A percentile compares a stretch with the other conserved stretches of the same genome.
Evolutionary conservation across 1,140 invertebrate species (phyloP).

Genomic region (Cydia splendana): DNA sequence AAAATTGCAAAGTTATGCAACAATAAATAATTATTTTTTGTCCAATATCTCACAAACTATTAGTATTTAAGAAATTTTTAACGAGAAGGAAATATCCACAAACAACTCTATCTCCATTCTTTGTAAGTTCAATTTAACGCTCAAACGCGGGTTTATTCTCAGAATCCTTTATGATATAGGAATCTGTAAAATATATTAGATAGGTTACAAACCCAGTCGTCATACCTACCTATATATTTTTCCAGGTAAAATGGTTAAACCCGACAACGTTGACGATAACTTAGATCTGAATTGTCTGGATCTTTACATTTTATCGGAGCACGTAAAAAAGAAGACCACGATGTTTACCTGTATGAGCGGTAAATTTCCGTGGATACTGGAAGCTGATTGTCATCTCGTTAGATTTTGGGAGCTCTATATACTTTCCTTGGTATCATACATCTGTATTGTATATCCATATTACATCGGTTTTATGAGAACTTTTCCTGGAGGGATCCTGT

Average conservation of each 20-base stretch:
- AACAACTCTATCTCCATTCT: no score
- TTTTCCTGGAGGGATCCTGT: slow-evolving; percentile 57
- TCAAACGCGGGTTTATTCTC: no score
- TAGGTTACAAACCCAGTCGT: background rate
- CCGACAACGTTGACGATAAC: slow-evolving; percentile 52
- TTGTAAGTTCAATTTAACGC: no score
- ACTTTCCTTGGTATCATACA: slow-evolving; percentile 59
- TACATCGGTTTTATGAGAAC: slow-evolving; percentile 62
- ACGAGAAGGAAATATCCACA: no score
- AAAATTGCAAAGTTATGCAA: no score
- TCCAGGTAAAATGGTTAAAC: slow-evolving; percentile 55
- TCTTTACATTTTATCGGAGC: slow-evolving; percentile 70
- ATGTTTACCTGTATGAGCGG: slow-evolving; percentile 62
- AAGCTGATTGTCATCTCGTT: slow-evolving; percentile 61
- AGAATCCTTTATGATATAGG: no score
- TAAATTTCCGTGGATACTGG: slow-evolving; percentile 69
- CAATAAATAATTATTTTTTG: no score
- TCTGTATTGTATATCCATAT: slow-evolving; percentile 66
- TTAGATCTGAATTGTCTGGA: slow-evolving; percentile 68
- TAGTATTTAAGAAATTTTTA: no score
- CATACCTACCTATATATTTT: slow-evolving; percentile 31
- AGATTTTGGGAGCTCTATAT: slow-evolving; percentile 70
- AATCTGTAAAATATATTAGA: no score
- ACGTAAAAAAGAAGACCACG: slow-evolving; percentile 61
- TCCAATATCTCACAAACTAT: no score